Evolutionary conservation across 2,113 vertebrate genomes (phyloP).

Genomic region (Halcyon senegalensis): DNA sequence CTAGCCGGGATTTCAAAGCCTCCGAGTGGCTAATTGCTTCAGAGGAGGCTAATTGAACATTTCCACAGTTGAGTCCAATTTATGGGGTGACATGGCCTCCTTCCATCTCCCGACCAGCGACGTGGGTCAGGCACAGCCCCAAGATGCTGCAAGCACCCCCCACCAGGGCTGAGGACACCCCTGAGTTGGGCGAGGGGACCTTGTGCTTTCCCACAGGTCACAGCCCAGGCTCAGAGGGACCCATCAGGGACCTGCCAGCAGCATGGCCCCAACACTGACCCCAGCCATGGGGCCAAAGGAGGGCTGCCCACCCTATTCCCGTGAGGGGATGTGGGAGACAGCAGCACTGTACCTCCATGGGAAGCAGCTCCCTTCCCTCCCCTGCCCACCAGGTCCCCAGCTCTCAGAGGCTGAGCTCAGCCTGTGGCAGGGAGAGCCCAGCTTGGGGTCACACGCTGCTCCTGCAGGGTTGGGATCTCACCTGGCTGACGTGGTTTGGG

Average conservation of each 20-base stretch:
- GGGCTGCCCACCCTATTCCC: not conserved
- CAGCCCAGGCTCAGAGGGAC: not conserved
- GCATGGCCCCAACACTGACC: not conserved
- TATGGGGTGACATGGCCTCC: conserved; percentile 34
- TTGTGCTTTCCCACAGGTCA: not conserved
- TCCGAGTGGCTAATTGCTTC: conserved; percentile 39
- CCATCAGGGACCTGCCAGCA: not conserved
- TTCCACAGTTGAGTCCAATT: conserved; percentile 64
- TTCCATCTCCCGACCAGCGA: not conserved
- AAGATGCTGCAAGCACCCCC: not conserved
- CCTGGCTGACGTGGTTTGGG: not conserved
- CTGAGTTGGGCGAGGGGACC: not conserved
- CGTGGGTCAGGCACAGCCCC: not conserved
- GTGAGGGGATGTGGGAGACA: not conserved
- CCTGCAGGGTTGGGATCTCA: not conserved
- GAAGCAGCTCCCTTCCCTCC: not conserved
- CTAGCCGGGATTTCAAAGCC: conserved; percentile 51
- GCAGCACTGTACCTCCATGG: not conserved
- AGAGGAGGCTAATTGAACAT: conserved; percentile 67
- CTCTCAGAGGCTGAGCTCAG: not conserved
- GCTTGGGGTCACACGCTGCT: not conserved
- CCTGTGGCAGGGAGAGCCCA: fast-evolving
- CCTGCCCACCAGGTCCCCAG: not conserved
- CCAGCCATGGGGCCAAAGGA: not conserved
- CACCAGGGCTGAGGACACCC: not conserved